Evolutionary conservation across 2,888 invertebrate genomes (phyloP), one percentile per base, ranked within the genome.

Genomic region (Drosophila rellima): DNA sequence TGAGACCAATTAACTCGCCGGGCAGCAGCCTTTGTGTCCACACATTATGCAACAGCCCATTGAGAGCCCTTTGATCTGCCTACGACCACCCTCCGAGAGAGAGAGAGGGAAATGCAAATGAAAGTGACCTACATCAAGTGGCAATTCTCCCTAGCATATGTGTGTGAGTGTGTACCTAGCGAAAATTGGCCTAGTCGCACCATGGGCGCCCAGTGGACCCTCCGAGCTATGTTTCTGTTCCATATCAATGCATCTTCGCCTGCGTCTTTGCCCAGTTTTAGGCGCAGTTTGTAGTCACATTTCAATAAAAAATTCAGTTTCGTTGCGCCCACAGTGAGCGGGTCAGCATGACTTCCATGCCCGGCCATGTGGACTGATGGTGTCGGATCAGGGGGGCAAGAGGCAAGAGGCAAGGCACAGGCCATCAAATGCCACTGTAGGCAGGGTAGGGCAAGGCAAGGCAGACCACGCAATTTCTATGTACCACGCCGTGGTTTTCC

Each of bases 81-180:
- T 45, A 26, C 33, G 87, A 79, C 86, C 82, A 83, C 81, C 80
- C 82, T 74, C 62, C 70, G 86, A 33, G 72, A 59, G 63, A 33
- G 44, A 23, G 13, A 15, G n/a, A 48, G 39, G 15, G 29, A 57
- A 59, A 79, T 71, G 72, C 71, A 71, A 84, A 88, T 78, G 86
- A 86, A 88, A 85, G 85, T 85, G 82, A 83, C 88, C 88, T 85
- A 85, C 86, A 85, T 85, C 88, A 84, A 87, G 84, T 82, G 80
- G 81, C 65, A 59, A 71, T 71, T 50, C 29, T 47, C 37, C 59
- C 40, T 55, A 45, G 42, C 72, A 72, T 61, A 35, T 68, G 60
- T 68, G 57, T 33, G 42, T 47, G 15, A n/a, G 55, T 44, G 40
- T 33, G 42, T 48, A 11, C 23, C 23, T 35, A 45, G 61, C 62